These are phyloP conservation scores for Amaurobius ferox DNA, from an alignment of 2,888 invertebrate genomes.

Conservation along the genomic window DNA sequence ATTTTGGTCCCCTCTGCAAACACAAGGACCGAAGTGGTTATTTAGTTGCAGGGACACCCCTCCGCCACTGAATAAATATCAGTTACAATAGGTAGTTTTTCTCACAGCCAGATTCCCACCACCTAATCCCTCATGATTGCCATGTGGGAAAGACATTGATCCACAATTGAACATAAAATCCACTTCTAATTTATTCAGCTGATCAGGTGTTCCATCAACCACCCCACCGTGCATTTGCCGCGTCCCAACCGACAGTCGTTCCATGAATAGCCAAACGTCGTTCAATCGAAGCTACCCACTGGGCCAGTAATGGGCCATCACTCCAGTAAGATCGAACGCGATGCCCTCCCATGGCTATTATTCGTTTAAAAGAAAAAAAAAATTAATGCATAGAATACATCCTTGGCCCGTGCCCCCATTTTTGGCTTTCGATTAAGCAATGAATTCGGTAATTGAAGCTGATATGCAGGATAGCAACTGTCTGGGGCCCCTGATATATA, in stretches of 20 bases:
- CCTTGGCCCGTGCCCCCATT: background rate
- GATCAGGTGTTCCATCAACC: too few relatives aligned
- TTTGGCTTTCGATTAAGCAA: background rate
- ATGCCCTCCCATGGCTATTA: background rate
- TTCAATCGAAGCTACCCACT: background rate
- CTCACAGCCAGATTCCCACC: too few relatives aligned
- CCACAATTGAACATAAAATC: too few relatives aligned
- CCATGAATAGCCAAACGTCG: background rate
- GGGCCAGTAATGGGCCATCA: background rate
- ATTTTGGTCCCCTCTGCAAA: too few relatives aligned
- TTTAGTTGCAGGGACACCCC: too few relatives aligned
- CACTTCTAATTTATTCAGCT: background rate
- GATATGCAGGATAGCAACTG: background rate
- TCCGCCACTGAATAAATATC: too few relatives aligned
- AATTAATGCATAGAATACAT: conserved; percentile 9
- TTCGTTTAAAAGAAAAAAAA: background rate
- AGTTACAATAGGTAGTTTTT: too few relatives aligned
- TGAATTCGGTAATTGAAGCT: background rate
- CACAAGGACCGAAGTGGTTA: too few relatives aligned
- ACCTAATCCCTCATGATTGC: too few relatives aligned
- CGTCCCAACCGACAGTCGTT: background rate
- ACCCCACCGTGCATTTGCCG: background rate
- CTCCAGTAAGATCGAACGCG: background rate
- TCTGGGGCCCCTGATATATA: background rate
- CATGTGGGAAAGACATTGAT: too few relatives aligned